Conservation (phyloP, 1,140 invertebrate genomes). For the Lerema accius region DNA sequence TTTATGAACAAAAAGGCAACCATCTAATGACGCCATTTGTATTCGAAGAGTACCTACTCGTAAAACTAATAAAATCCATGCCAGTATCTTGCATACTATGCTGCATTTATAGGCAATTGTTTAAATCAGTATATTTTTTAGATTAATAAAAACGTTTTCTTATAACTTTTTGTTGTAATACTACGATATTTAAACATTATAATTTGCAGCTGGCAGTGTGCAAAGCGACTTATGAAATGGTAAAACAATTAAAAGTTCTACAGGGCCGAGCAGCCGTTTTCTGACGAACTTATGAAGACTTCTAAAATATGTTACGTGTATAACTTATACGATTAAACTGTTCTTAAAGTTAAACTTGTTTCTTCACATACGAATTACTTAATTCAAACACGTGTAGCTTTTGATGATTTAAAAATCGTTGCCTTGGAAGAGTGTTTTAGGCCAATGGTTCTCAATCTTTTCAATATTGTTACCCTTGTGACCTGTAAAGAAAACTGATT, state of each 20-base stretch:
- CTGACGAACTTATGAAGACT: slow-evolving; percentile 44
- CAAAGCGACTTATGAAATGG: slow-evolving; percentile 51
- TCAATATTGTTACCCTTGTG: no score
- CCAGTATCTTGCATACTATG: no score
- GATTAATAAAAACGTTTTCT: not conserved
- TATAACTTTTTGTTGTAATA: no score
- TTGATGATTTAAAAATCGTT: slow-evolving; percentile 23
- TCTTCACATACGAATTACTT: slow-evolving; percentile 33
- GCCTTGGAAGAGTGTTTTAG: no score
- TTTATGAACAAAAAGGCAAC: no score
- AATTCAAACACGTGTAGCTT: slow-evolving; percentile 27
- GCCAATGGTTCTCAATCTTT: no score
- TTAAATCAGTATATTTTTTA: not conserved
- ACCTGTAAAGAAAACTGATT: no score
- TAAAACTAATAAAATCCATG: no score
- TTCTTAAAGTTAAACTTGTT: slow-evolving; percentile 31
- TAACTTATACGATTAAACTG: slow-evolving; percentile 38
- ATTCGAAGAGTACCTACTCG: no score
- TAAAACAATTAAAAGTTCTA: slow-evolving; percentile 64
- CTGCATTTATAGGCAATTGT: no score
- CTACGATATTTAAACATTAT: no score
- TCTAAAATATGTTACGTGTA: slow-evolving; percentile 48
- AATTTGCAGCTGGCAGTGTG: not conserved
- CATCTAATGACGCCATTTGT: no score
- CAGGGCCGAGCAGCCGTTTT: slow-evolving; percentile 36